Evolutionary conservation across 2,797 vertebrate genomes (phyloP), one percentile per base, ranked within the genome.

Genomic region (Betta splendens): DNA sequence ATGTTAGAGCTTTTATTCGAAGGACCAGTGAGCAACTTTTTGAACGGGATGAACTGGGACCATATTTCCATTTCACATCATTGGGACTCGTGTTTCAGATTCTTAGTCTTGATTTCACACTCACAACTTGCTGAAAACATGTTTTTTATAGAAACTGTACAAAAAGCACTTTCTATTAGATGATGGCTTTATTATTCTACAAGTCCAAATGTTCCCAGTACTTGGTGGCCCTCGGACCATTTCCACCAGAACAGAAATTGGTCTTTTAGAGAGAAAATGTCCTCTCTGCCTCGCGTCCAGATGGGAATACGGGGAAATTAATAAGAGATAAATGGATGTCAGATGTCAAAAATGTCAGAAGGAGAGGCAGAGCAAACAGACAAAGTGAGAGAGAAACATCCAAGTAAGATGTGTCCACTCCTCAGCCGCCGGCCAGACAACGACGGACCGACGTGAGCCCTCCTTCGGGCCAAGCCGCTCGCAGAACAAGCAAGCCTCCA

Each of bases 381-480:
- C 63, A 72, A 81, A 76, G 47, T 5, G 75, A 68, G 63, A 45
- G 49, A 75, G 64, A 80, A 79, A 77, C 81, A 81, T 75, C 66
- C 76, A 50, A 84, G 87, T 89, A 83, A 86, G 76, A 77, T 65
- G 53, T 62, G 74, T 79, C 64, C 43, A 56, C 71, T 79, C 60
- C 79, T 81, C 75, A 76, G 74, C 69, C 73, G 72, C 76, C 81
- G 67, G 71, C 66, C 72, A 77, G 81, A 79, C 75, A 67, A 52
- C 58, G 68, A 71, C 75, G 50, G 32, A 38, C 79, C 44, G 33
- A 86, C 85, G 86, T 88, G 89, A 87, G 82, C 77, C 64, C 77
- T 79, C 67, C 72, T 81, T 77, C 65, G 73, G 50, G 72, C 28
- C 10, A 15, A 75, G 72, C 80, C 60, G 81, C 79, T 57, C 66